A percentile compares a stretch with the other conserved stretches of the same genome.
Conservation (phyloP, 2,113 vertebrate species). For the Tympanuchus pallidicinctus region DNA sequence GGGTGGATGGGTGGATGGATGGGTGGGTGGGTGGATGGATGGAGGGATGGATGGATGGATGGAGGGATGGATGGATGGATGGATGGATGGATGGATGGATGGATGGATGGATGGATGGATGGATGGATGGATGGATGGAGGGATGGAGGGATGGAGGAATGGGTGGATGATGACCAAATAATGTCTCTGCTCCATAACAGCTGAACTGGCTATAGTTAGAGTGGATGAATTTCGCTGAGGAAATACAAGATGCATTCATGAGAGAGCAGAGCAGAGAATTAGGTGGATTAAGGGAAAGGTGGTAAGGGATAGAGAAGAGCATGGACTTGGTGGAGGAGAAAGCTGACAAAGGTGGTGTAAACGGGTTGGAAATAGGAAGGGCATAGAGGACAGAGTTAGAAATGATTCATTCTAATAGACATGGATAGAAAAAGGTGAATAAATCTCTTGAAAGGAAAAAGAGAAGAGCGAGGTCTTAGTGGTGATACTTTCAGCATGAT, state of each 20-base stretch:
- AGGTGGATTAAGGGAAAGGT: not conserved
- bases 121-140: too few species aligned
- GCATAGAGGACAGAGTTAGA: not conserved
- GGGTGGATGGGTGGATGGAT: not conserved
- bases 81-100: too few species aligned
- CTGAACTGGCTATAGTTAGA: not conserved
- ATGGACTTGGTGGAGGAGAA: not conserved
- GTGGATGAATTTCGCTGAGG: too few species aligned
- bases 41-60: not conserved
- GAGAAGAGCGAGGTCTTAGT: not conserved
- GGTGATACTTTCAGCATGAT: not conserved
- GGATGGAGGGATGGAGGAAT: too few species aligned
- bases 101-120: not conserved
- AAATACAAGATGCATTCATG: not conserved
- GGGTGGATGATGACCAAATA: not conserved
- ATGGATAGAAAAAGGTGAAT: not conserved
- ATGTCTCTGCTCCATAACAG: not conserved
- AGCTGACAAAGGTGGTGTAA: not conserved
- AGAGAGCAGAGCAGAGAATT: not conserved
- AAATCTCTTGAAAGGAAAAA: fast-evolving
- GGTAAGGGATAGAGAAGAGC: not conserved
- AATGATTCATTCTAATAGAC: not conserved
- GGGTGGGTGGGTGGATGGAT: too few species aligned
- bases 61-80: too few species aligned
- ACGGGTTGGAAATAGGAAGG: not conserved